A percentile compares a stretch with the other conserved stretches of the same genome.
Conservation (phyloP, 1,140 invertebrate genomes). For the Aradophagus sp. region DNA sequence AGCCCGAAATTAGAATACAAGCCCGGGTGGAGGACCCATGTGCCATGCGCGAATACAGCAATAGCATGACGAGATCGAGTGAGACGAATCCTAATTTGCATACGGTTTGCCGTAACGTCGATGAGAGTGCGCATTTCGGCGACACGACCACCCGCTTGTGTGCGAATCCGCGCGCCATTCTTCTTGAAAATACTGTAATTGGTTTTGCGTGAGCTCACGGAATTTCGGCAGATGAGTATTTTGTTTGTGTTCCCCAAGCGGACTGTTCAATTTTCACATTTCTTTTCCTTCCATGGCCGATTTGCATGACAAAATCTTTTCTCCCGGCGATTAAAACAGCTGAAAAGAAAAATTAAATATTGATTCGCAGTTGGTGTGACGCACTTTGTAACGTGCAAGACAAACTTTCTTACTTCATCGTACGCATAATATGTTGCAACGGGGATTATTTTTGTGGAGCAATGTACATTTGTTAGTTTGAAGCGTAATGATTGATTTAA, state of each 20-base stretch:
- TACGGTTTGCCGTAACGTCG: slow-evolving; percentile 66
- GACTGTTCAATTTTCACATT: slow-evolving; percentile 53
- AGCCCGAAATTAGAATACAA: slow-evolving; percentile 72
- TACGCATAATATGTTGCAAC: no score
- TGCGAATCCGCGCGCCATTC: slow-evolving; percentile 64
- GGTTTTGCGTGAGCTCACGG: slow-evolving; percentile 63
- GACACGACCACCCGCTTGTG: slow-evolving; percentile 37
- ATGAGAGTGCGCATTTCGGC: slow-evolving; percentile 58
- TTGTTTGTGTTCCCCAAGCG: slow-evolving; percentile 47
- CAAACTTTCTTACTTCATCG: no score
- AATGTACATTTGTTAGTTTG: no score
- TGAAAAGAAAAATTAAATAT: no score
- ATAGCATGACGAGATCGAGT: slow-evolving; percentile 52
- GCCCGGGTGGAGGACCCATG: slow-evolving; percentile 63
- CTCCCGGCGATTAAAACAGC: not conserved
- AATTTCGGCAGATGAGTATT: slow-evolving; percentile 62
- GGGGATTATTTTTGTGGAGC: no score
- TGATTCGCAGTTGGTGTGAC: no score
- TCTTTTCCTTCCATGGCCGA: slow-evolving; percentile 10
- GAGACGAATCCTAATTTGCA: slow-evolving; percentile 68
- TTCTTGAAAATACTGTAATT: slow-evolving; percentile 73
- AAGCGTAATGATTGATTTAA: no score
- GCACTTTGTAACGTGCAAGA: no score
- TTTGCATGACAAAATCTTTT: slow-evolving; percentile 34
- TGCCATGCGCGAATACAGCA: slow-evolving; percentile 53